Base-by-base conservation (phyloP, 2,888 invertebrate genomes). In the Luperina testacea region DNA sequence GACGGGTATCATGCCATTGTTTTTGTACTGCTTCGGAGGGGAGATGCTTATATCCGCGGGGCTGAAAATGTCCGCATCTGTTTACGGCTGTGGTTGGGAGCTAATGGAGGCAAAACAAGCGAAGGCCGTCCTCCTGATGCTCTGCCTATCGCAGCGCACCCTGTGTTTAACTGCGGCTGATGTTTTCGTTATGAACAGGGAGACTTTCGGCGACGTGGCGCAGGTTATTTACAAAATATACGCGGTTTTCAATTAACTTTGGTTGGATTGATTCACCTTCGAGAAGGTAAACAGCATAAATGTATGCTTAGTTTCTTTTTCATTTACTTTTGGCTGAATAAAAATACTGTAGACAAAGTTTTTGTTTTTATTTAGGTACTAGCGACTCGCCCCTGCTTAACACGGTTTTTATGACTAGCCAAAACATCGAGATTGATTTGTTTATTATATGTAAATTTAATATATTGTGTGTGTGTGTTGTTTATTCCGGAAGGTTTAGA, bases 221-320 rank as follows among this genome's bases (percentile, higher is more conserved):
- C 94, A 94, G 85, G 90, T 93, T 45, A 90, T 95, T 71, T 95
- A 95, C 79, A 94, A 94, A 90, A 93, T 94, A 86, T 94, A 94
- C 80, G 94, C 94, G 20, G 94, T 94, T 51, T 94, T 94, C 85
- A 94, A 94, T 88, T 94, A 90, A 91, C 75, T 38, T 71, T 63
- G 67, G 51, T 81, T 51, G 48, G 59, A 61, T 69, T 53, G 20
- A 64, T 64, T 64, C 75, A 73, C 61, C 71, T 53, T 65, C 27
- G 59, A 45, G 24, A 57, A 71, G 20, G 20, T 75, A 69, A 61
- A 78, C 42, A 77, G 61, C 77, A 64, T 77, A 13, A 69, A 73
- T 75, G 57, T 69, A 69, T 64, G 57, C 67, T 64, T 72, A 72
- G 61, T 71, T 75, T 57, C 6, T 48, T 64, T 67, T 83, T 75